phyloP scores from a whole-genome alignment of 2,797 vertebrate species.

The Molossus molossus region DNA sequence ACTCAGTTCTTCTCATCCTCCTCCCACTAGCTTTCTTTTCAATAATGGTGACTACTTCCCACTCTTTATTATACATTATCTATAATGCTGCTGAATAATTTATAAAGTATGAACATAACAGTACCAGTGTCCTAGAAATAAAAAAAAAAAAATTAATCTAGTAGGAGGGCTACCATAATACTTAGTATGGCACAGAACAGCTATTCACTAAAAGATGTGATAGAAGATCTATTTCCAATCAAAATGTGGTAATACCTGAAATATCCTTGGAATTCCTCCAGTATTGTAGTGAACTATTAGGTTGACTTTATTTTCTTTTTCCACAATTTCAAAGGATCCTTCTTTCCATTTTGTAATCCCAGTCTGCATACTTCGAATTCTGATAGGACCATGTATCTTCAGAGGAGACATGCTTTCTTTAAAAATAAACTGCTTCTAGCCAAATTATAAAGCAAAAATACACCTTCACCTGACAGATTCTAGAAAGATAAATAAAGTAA shows the following conservation, averaged over 20 bases:
- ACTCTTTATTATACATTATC: constrained; percentile 49
- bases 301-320: constrained; percentile 97
- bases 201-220: constrained; percentile 77
- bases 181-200: constrained; percentile 80
- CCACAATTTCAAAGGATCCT: constrained; percentile 97
- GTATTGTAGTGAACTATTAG: constrained; percentile 95
- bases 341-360: constrained; percentile 98
- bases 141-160: constrained; percentile 81
- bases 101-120: constrained; percentile 73
- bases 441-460: constrained; percentile 83
- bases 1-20: constrained; percentile 53
- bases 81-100: constrained; percentile 76
- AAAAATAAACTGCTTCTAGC: constrained; percentile 77
- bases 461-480: constrained; percentile 78
- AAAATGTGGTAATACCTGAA: constrained; percentile 93
- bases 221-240: constrained; percentile 74
- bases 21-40: constrained; percentile 52
- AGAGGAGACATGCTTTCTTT: constrained; percentile 90
- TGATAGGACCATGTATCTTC: constrained; percentile 95
- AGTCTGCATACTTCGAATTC: constrained; percentile 93
- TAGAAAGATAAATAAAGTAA: constrained; percentile 80
- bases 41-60: neutral
- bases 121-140: constrained; percentile 78
- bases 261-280: constrained; percentile 93
- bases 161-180: constrained; percentile 53